Conservation (phyloP, 2,113 vertebrate genomes). For the Apteryx owenii region DNA sequence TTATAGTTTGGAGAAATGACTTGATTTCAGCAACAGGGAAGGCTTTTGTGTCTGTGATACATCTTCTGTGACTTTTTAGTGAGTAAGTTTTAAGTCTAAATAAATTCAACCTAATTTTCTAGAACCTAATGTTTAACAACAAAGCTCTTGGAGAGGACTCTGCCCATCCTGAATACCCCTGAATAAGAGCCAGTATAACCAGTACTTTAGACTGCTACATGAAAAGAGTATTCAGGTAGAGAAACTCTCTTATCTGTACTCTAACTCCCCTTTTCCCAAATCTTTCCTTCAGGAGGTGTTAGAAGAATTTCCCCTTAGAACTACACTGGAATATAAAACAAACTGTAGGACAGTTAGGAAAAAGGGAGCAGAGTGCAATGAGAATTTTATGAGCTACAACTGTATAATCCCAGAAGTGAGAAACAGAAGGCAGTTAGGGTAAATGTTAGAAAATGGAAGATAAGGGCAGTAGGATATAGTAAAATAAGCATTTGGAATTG, state of each 20-base stretch:
- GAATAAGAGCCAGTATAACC: not conserved
- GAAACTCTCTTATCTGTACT: not conserved
- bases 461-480: not conserved
- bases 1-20: not conserved
- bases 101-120: not conserved
- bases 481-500: not conserved
- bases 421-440: not conserved
- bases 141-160: not conserved
- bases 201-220: not conserved
- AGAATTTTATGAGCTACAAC: not conserved
- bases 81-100: not conserved
- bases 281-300: not conserved
- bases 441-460: not conserved
- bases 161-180: not conserved
- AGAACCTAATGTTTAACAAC: not conserved
- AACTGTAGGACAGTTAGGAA: not conserved
- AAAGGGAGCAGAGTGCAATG: fast-evolving
- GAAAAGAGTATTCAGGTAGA: not conserved
- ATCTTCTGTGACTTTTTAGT: not conserved
- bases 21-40: not conserved
- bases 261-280: not conserved
- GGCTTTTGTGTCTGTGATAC: not conserved
- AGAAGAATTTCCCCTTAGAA: not conserved
- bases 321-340: not conserved
- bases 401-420: not conserved